These are phyloP conservation scores for Diphyllodes magnificus DNA, from an alignment of 2,113 vertebrate species.

Conservation along the genomic window DNA sequence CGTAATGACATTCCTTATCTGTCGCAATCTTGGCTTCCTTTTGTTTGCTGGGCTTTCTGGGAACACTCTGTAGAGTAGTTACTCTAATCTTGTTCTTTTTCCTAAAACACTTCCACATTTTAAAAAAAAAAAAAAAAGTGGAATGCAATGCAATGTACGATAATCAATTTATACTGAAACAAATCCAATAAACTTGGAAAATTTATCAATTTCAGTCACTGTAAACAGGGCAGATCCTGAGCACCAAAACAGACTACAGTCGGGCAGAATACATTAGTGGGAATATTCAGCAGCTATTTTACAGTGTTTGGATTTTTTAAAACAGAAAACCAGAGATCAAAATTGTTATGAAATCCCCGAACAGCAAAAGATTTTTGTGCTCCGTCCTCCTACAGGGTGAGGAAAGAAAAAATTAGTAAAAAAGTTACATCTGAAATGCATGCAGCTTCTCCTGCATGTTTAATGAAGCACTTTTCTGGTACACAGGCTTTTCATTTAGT, in stretches of 20 bases:
- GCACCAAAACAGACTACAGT: neutral
- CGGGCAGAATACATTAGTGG: neutral
- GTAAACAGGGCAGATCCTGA: neutral
- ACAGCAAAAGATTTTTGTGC: neutral
- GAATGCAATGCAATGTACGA: neutral
- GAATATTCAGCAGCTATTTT: neutral
- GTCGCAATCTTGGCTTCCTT: neutral
- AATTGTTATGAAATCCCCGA: neutral
- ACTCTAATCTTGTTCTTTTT: neutral
- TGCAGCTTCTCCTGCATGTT: neutral
- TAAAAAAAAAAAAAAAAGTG: neutral
- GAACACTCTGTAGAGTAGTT: neutral
- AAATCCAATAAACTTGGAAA: neutral
- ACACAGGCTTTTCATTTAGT: neutral
- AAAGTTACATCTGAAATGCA: neutral
- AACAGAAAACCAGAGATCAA: neutral
- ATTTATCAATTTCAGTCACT: neutral
- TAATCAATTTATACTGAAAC: neutral
- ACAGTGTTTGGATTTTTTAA: neutral
- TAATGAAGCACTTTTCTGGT: neutral
- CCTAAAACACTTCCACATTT: neutral
- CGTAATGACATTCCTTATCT: neutral
- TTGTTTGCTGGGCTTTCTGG: neutral
- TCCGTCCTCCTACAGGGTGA: neutral
- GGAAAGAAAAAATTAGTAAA: neutral